These are phyloP conservation scores for Microchirus variegatus DNA, from an alignment of 2,797 vertebrate species.

Conservation along the genomic window DNA sequence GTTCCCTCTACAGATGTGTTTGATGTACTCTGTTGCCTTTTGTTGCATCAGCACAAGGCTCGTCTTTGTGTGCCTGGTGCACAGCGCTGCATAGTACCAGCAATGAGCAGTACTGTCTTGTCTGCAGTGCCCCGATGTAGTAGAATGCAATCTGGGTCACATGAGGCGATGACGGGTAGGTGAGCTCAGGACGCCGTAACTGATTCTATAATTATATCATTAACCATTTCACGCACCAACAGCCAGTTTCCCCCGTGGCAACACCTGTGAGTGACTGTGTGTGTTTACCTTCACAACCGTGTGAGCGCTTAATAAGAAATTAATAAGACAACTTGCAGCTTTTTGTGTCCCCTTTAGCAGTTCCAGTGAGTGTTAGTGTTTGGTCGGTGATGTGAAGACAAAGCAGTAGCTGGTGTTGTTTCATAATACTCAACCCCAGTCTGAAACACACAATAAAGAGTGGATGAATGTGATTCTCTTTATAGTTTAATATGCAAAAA, in stretches of 20 bases:
- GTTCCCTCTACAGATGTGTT: conserved; percentile 72
- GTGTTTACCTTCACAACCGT: not conserved
- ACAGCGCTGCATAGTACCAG: conserved; percentile 44
- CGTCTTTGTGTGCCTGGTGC: conserved; percentile 65
- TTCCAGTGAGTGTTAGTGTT: not conserved
- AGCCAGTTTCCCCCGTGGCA: not conserved
- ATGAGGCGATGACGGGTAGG: conserved; percentile 50
- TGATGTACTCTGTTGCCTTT: conserved; percentile 78
- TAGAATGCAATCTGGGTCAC: conserved; percentile 60
- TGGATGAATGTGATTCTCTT: not conserved
- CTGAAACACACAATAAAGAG: not conserved
- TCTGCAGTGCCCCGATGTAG: conserved; percentile 22
- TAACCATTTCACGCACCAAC: conserved; percentile 8
- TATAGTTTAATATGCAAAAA: not conserved
- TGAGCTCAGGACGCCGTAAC: conserved; percentile 37
- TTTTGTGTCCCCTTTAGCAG: not conserved
- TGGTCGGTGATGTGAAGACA: not conserved
- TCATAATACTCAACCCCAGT: not conserved
- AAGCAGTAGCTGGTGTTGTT: not conserved
- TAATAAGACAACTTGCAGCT: no score
- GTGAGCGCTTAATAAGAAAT: not conserved
- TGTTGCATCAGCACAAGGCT: conserved; percentile 76
- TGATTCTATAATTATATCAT: conserved; percentile 11
- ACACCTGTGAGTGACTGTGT: conserved; percentile 9
- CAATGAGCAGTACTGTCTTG: conserved; percentile 39